Evolutionary conservation across 2,888 invertebrate genomes (phyloP).

Genomic region (Calameuta filiformis): DNA sequence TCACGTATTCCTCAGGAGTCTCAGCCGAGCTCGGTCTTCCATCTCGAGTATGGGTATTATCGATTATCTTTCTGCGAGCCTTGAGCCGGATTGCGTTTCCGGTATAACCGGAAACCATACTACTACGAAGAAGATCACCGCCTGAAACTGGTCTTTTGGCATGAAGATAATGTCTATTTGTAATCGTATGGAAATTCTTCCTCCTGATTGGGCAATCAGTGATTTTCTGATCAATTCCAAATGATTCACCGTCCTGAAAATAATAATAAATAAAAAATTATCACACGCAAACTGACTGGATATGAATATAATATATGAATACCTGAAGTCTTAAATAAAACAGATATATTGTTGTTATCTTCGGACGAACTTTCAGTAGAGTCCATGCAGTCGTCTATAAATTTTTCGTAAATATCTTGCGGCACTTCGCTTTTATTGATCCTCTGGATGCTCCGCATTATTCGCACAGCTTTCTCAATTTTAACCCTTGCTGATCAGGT

Average conservation of each 20-base stretch:
- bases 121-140: constrained; percentile 72
- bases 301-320: too few species aligned
- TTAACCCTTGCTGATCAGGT: constrained; percentile 33
- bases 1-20: constrained; percentile 14
- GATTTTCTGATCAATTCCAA: constrained; percentile 80
- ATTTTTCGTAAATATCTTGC: constrained; percentile 67
- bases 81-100: constrained; percentile 58
- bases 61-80: constrained; percentile 14
- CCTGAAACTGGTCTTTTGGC: constrained; percentile 71
- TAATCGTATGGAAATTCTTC: constrained; percentile 34
- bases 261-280: background rate
- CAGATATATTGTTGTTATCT: constrained; percentile 41
- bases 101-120: constrained; percentile 64
- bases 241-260: constrained; percentile 79
- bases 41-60: background rate
- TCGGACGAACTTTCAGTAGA: constrained; percentile 17
- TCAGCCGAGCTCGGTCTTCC: background rate
- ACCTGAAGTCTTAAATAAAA: constrained; percentile 62
- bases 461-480: constrained; percentile 65
- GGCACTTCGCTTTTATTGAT: constrained; percentile 67
- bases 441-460: constrained; percentile 65
- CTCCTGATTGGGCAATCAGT: constrained; percentile 79
- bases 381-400: constrained; percentile 57
- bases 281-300: background rate
- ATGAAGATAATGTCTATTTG: constrained; percentile 40